Evolutionary conservation across 1,140 invertebrate species (phyloP), one percentile per base, ranked within the genome.

Genomic region (Nylanderia fulva): DNA sequence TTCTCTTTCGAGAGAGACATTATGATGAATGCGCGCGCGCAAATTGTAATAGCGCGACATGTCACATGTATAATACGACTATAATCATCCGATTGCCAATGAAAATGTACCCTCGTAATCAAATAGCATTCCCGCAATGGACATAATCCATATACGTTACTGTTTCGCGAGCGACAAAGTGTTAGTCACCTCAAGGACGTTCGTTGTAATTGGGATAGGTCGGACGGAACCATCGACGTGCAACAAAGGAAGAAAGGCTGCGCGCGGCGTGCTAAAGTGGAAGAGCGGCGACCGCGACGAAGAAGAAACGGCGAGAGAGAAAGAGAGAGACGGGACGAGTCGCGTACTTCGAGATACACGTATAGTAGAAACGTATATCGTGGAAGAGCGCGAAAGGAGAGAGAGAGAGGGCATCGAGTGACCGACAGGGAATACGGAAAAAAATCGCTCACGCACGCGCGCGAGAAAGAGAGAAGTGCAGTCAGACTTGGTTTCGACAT

Each of bases 181-280:
- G 88, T 90, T 92, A 91, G 91, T 92, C 90, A 91, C 86, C 87
- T 93, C 92, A 93, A 93, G 92, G 92, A 92, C 92, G 91, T 93
- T 91, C 56, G 85, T 87, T 91, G 90, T 93, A 93, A 93, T 93
- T 93, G 91, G 92, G 92, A 93, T 93, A 93, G 92, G 92, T 93
- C 91, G 91, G 90, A 90, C 89, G 84, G 88, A 84, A 77, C 69
- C 60, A 36, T 79, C 52, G 45, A 48, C 45, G 58, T 66, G 66
- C 66, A 60, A 82, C 66, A 58, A 64, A 18, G n/a, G 36, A 33
- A 60, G 77, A 82, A 33, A n/a, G 3, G 15, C 7, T 58, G 11
- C 33, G 76, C 27, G 42, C 42, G 36, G 6, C 15, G 61, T 33
- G 52, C 13, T 39, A 24, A 48, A 27, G 58, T 45, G 80, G 42